These are phyloP conservation scores for Sebastolobus alascanus DNA, from an alignment of 2,797 vertebrate species.

Conservation along the genomic window DNA sequence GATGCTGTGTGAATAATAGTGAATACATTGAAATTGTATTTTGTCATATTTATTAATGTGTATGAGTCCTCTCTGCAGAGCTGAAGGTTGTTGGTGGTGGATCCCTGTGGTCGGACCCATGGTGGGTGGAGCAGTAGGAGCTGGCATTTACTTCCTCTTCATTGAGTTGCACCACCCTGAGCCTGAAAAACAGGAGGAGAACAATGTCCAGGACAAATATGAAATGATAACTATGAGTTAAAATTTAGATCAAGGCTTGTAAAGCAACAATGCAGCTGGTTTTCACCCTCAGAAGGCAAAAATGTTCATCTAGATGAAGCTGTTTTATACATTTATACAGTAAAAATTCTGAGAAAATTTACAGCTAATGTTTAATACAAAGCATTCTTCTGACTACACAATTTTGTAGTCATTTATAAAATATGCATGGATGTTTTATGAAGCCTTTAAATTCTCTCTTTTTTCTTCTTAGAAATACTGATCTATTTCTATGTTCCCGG, in stretches of 20 bases:
- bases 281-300: constrained; percentile 27
- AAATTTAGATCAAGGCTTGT: background rate
- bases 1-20: too few relatives aligned
- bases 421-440: constrained; percentile 44
- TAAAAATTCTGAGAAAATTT: background rate
- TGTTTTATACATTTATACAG: constrained; percentile 31
- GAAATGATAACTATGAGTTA: constrained; percentile 89
- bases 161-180: constrained; percentile 93
- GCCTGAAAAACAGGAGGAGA: constrained; percentile 77
- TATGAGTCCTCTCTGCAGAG: constrained; percentile 79
- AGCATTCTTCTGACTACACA: constrained; percentile 10
- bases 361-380: constrained; percentile 13
- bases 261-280: constrained; percentile 7
- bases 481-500: constrained; percentile 9
- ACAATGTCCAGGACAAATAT: constrained; percentile 87
- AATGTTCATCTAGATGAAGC: background rate
- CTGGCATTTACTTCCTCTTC: constrained; percentile 88
- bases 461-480: constrained; percentile 4
- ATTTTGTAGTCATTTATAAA: constrained; percentile 38
- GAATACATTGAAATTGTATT: background rate
- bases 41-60: constrained; percentile 5
- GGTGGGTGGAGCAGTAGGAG: constrained; percentile 91
- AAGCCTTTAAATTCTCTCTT: constrained; percentile 41
- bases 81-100: constrained; percentile 96
- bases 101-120: constrained; percentile 93